Evolutionary conservation across 2,797 vertebrate genomes (phyloP).

Genomic region (Sebastes iracundus): DNA sequence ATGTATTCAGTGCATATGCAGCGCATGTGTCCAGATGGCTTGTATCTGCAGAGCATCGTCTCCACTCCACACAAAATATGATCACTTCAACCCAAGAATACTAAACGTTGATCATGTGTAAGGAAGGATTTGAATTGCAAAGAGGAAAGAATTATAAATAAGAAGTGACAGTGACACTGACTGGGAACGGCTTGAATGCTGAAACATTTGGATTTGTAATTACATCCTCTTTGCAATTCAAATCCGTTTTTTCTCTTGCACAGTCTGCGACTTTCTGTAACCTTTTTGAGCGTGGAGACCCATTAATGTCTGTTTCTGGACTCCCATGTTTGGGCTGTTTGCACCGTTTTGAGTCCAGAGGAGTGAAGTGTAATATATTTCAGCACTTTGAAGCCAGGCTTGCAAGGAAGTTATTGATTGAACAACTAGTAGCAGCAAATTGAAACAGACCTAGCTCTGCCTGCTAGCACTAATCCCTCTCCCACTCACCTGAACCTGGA

Average conservation of each 20-base stretch:
- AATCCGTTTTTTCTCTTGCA: constrained; percentile 21
- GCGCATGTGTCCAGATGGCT: constrained; percentile 34
- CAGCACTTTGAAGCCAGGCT: constrained; percentile 11
- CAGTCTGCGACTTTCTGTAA: constrained; percentile 28
- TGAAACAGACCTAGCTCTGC: constrained; percentile 18
- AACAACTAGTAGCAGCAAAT: constrained; percentile 6
- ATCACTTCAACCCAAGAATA: constrained; percentile 32
- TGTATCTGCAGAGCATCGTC: not conserved
- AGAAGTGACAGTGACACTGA: constrained; percentile 51
- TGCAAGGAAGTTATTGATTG: constrained; percentile 49
- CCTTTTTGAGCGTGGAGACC: constrained; percentile 4
- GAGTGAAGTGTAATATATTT: constrained; percentile 14
- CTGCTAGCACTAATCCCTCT: constrained; percentile 3
- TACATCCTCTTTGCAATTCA: constrained; percentile 57
- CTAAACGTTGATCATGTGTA: constrained; percentile 20
- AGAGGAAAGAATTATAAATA: constrained; percentile 38
- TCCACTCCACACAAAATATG: not conserved
- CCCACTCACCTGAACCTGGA: not conserved
- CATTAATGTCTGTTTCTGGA: constrained; percentile 21
- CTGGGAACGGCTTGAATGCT: constrained; percentile 31
- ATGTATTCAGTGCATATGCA: constrained; percentile 7
- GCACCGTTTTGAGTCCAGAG: not conserved
- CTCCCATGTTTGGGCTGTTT: constrained; percentile 17
- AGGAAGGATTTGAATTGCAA: constrained; percentile 60
- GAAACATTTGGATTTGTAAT: constrained; percentile 66